These are phyloP conservation scores for Drosophila ustulata DNA, from an alignment of 2,888 invertebrate genomes.

Conservation along the genomic window DNA sequence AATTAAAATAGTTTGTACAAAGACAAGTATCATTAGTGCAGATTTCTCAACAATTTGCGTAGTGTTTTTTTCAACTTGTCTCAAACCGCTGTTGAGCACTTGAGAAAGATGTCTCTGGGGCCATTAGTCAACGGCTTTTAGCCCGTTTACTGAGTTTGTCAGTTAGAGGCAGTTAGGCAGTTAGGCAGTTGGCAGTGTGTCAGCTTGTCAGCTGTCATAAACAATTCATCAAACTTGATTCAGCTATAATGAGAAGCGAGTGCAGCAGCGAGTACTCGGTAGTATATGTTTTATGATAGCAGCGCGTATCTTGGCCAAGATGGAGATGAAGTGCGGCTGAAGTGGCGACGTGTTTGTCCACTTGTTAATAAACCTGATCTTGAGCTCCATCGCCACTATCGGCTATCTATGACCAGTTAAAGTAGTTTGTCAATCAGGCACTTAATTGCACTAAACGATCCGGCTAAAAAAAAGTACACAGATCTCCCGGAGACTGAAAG, in stretches of 20 bases:
- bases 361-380: slow-evolving; percentile 59
- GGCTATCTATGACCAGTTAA: slow-evolving; percentile 54
- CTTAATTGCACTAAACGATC: slow-evolving; percentile 44
- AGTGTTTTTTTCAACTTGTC: slow-evolving; percentile 6
- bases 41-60: slow-evolving; percentile 7
- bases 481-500: neutral
- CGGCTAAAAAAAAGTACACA: neutral
- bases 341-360: slow-evolving; percentile 58
- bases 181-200: slow-evolving; percentile 3
- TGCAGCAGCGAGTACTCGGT: neutral
- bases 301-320: slow-evolving; percentile 31
- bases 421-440: slow-evolving; percentile 57
- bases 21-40: slow-evolving; percentile 10
- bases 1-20: slow-evolving; percentile 10
- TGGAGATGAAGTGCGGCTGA: slow-evolving; percentile 28
- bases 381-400: slow-evolving; percentile 8
- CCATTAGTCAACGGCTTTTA: slow-evolving; percentile 29
- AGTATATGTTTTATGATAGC: slow-evolving; percentile 52
- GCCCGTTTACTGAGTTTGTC: slow-evolving; percentile 35
- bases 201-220: slow-evolving; percentile 61
- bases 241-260: slow-evolving; percentile 26
- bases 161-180: neutral
- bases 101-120: slow-evolving; percentile 11
- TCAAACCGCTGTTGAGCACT: slow-evolving; percentile 18
- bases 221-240: slow-evolving; percentile 57